A percentile compares a stretch with the other conserved stretches of the same genome.
phyloP scores from a whole-genome alignment of 1,140 invertebrate genomes.

The Pygmarrhopalites habei region DNA sequence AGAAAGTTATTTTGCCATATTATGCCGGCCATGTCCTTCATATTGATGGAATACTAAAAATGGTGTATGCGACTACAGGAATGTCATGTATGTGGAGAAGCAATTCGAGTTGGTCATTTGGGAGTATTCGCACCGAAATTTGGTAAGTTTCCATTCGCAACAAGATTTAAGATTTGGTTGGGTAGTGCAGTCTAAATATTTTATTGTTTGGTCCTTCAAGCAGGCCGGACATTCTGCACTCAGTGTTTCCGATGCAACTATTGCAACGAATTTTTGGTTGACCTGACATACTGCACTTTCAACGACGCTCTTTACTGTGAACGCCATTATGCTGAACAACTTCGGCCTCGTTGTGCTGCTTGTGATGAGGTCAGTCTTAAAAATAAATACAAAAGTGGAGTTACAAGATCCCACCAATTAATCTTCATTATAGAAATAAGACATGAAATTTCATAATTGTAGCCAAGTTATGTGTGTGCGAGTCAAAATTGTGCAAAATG shows the following conservation, averaged over 20 bases:
- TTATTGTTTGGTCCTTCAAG: neutral
- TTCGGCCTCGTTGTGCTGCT: slow-evolving; percentile 83
- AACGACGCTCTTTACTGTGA: slow-evolving; percentile 82
- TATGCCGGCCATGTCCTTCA: no score
- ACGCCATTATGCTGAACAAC: slow-evolving; percentile 83
- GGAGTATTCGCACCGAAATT: slow-evolving; percentile 65
- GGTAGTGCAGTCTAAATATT: neutral
- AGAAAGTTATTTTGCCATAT: no score
- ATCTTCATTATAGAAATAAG: no score
- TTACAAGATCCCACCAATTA: no score
- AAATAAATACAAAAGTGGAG: no score
- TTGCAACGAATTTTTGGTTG: slow-evolving; percentile 80
- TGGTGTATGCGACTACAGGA: no score
- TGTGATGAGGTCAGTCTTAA: slow-evolving; percentile 82
- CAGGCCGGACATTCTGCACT: no score
- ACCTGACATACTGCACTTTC: slow-evolving; percentile 77
- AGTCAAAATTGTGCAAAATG: no score
- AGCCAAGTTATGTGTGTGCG: no score
- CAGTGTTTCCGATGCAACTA: slow-evolving; percentile 73
- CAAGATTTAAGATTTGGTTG: no score
- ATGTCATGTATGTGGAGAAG: slow-evolving; percentile 58
- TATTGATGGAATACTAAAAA: no score
- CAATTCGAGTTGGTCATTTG: slow-evolving; percentile 55
- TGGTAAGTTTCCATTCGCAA: slow-evolving; percentile 40
- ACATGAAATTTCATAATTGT: no score